Base-by-base conservation (phyloP, 2,888 invertebrate species). In the Mechanitis mazaeus region DNA sequence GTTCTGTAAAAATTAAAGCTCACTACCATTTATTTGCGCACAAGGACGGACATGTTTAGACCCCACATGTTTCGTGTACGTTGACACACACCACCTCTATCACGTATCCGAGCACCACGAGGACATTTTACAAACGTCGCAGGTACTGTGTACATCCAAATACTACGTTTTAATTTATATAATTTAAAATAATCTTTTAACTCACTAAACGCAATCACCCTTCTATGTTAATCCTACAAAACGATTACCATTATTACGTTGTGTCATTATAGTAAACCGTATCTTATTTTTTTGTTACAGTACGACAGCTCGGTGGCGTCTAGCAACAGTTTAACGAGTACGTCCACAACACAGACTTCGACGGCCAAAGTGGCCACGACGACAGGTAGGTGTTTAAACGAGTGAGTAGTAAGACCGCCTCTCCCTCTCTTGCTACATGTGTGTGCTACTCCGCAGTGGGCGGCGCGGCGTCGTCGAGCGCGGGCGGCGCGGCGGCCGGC, bases 361-460 rank as follows among this genome's bases (percentile, higher is more conserved):
- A 90, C 91, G n/a, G 87, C 90, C 67, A 90, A 91, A 72, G 89
- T 87, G 58, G 79, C 89, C 33, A 91, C 90, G 20, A 90, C 91
- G 12, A 90, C 89, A 64, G 87, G 90, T 85, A 20, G 20, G 20
- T 20, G 20, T 20, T 20, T 20, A 20, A 20, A 20, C 1, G 20
- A 20, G 20, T 20, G 20, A 20, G 20, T 20, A 20, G 20, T 20
- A 20, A 20, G 20, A 20, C 1, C 20, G 20, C 20, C 20, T 35
- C 35, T 35, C 35, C 35, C 35, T 35, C 1, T 20, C 20, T 20
- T 20, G 20, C 20, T 20, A 20, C 20, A 20, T 20, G 20, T 20
- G 20, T 20, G 20, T 20, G 20, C 20, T 20, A 20, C 20, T 20
- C 20, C 54, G 79, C 80, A 45, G 85, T 77, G 62, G 80, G 79